phyloP scores from a whole-genome alignment of 1,140 invertebrate species.

The Monomorium pharaonis region DNA sequence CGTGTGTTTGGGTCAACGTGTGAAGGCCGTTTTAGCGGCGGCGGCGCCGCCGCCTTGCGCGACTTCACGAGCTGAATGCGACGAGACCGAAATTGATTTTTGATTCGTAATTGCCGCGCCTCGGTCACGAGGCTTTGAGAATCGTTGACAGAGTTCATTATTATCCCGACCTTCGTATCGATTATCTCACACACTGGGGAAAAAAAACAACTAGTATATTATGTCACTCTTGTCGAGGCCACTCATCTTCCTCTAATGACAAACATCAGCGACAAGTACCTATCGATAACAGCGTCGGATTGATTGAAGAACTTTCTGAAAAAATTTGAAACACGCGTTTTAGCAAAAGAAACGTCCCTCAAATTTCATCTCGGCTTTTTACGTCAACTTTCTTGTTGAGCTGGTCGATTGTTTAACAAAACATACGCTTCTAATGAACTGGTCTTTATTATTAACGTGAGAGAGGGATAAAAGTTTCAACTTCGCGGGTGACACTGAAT shows the following conservation, averaged over 20 bases:
- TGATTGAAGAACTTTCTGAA: background rate
- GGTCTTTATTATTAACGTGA: constrained; percentile 61
- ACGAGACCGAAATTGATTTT: constrained; percentile 43
- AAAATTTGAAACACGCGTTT: background rate
- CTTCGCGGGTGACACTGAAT: constrained; percentile 8
- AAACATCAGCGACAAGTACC: too few species aligned
- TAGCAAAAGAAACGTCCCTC: background rate
- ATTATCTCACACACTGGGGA: background rate
- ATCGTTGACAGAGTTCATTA: constrained; percentile 16
- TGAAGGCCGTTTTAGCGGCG: constrained; percentile 76
- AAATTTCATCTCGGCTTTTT: background rate
- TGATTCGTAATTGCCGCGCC: constrained; percentile 31
- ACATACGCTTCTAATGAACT: constrained; percentile 63
- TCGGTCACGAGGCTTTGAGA: constrained; percentile 8
- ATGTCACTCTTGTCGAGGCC: background rate
- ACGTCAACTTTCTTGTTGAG: background rate
- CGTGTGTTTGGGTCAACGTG: constrained; percentile 66
- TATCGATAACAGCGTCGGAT: background rate
- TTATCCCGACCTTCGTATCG: background rate
- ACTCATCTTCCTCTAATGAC: background rate
- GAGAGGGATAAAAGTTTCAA: constrained; percentile 43
- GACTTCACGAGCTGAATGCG: constrained; percentile 38
- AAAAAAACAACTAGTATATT: constrained; percentile 13
- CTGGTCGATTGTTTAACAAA: constrained; percentile 30
- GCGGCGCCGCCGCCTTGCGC: background rate